phyloP scores from a whole-genome alignment of 2,888 invertebrate species.

The Cephus pygmeus region DNA sequence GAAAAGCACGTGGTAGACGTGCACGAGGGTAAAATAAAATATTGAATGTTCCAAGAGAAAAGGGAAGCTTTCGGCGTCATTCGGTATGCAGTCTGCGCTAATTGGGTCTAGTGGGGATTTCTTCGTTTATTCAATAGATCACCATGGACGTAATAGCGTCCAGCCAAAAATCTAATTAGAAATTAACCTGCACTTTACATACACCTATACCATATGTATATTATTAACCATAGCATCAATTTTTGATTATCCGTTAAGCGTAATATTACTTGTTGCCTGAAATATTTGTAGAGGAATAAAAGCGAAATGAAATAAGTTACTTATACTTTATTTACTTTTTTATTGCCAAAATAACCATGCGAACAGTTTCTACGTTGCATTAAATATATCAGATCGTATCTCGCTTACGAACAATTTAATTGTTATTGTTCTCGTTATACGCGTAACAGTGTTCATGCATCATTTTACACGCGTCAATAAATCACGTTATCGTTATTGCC shows the following conservation, averaged over 20 bases:
- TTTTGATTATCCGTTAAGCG: background rate
- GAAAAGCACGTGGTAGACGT: background rate
- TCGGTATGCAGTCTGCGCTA: background rate
- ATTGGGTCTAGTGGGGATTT: background rate
- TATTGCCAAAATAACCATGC: background rate
- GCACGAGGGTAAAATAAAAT: background rate
- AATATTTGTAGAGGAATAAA: background rate
- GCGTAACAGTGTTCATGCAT: background rate
- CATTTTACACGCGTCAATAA: background rate
- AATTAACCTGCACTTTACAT: background rate
- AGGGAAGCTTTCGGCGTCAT: background rate
- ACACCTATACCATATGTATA: background rate
- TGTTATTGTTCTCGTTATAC: background rate
- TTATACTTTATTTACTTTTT: background rate
- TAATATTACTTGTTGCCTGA: background rate
- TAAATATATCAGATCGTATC: background rate
- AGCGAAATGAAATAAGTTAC: background rate
- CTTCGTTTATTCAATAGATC: background rate
- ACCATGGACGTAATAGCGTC: background rate
- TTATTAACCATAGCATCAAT: background rate
- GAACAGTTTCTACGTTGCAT: background rate
- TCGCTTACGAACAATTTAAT: background rate
- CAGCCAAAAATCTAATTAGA: background rate
- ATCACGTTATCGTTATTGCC: background rate
- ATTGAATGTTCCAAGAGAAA: background rate